A percentile compares a stretch with the other conserved stretches of the same genome.
phyloP scores from a whole-genome alignment of 2,888 invertebrate genomes.

The Aromia moschata region DNA sequence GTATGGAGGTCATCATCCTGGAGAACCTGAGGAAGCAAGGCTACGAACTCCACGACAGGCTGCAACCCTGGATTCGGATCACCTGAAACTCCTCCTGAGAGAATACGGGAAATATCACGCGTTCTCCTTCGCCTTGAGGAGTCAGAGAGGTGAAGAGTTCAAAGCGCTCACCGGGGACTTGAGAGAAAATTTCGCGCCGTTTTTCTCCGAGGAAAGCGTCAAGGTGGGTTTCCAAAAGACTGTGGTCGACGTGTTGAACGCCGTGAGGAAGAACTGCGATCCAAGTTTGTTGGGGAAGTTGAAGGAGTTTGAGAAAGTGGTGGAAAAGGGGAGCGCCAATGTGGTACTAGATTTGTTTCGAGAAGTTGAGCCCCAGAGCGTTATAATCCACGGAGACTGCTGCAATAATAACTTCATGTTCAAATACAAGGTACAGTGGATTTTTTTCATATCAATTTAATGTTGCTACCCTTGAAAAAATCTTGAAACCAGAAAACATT shows the following conservation, averaged over 20 bases:
- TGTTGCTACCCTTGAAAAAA: no score
- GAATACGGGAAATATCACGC: constrained; percentile 41
- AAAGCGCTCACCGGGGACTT: neutral
- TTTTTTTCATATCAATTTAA: no score
- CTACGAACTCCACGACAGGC: constrained; percentile 33
- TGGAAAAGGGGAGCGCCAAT: constrained; percentile 5
- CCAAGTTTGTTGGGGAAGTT: constrained; percentile 23
- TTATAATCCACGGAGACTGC: constrained; percentile 41
- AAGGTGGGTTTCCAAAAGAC: neutral
- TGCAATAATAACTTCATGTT: constrained; percentile 43
- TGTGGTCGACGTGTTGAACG: constrained; percentile 1
- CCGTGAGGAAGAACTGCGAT: constrained; percentile 17
- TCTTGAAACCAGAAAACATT: no score
- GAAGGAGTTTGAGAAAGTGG: constrained; percentile 26
- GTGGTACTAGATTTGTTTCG: constrained; percentile 17
- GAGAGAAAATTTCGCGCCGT: no score
- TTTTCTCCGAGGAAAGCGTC: neutral
- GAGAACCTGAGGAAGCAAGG: constrained; percentile 36
- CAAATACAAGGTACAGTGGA: constrained; percentile 43
- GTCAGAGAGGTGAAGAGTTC: constrained; percentile 31
- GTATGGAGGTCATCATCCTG: constrained; percentile 34
- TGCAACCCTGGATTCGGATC: constrained; percentile 32
- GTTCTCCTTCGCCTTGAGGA: constrained; percentile 38
- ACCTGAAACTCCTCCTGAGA: constrained; percentile 33
- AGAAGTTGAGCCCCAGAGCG: constrained; percentile 25